Percentiles rank a stretch among this genome's conserved stretches.
phyloP scores from a whole-genome alignment of 1,140 invertebrate species.

The Alviniconcha marisindica region DNA sequence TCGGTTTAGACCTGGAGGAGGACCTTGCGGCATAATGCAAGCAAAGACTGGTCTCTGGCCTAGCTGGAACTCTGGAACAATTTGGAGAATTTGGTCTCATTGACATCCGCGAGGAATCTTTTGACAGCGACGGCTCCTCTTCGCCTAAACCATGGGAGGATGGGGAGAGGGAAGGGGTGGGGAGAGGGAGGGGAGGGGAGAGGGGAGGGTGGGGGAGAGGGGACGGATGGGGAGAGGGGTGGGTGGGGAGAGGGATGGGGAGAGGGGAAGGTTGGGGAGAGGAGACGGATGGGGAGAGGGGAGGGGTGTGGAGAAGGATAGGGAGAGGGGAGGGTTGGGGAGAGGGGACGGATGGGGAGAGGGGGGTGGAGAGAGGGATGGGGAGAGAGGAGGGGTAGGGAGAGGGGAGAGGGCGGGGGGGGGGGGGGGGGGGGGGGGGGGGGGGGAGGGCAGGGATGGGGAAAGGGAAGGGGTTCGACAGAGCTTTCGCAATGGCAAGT shows the following conservation, averaged over 20 bases:
- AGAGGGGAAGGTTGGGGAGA: background rate
- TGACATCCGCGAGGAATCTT: background rate
- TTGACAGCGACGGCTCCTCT: background rate
- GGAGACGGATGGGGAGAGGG: too few relatives aligned
- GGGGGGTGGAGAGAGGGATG: background rate
- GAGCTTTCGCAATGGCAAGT: too few relatives aligned
- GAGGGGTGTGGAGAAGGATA: too few relatives aligned
- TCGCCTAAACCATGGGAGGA: too few relatives aligned
- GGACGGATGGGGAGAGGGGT: background rate
- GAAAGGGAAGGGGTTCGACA: background rate
- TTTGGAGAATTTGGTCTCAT: background rate
- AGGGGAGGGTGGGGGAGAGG: too few relatives aligned
- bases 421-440: background rate
- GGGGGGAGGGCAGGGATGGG: background rate
- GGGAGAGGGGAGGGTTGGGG: too few relatives aligned
- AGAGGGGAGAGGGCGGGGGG: background rate
- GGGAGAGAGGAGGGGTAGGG: background rate
- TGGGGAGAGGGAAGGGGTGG: too few relatives aligned
- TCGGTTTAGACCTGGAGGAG: slow-evolving; percentile 41
- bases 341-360: background rate
- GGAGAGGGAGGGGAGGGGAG: too few relatives aligned
- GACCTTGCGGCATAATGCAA: slow-evolving; percentile 29
- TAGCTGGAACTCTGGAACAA: too few relatives aligned
- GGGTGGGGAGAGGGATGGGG: background rate
- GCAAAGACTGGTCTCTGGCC: too few relatives aligned